phyloP scores from a whole-genome alignment of 2,113 vertebrate genomes.

The Ciconia maguari region DNA sequence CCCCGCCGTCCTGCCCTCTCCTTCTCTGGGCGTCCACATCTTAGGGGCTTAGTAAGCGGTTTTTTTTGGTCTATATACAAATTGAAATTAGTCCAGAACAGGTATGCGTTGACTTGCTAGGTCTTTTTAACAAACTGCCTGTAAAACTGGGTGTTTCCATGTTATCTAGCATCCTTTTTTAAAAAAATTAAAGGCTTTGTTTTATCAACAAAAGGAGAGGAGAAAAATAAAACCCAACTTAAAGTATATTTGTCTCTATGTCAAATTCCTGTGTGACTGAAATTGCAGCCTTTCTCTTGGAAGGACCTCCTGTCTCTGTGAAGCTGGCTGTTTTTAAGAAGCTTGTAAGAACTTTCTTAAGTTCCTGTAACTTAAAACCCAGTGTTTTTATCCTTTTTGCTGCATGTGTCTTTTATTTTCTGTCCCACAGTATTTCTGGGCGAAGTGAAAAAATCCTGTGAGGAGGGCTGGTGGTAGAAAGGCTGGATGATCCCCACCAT shows the following conservation, averaged over 20 bases:
- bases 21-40: rapidly evolving
- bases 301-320: too few species aligned
- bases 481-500: background rate
- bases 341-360: background rate
- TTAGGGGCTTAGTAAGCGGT: rapidly evolving
- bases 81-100: background rate
- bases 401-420: background rate
- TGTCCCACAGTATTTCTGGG: background rate
- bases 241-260: background rate
- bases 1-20: too few species aligned
- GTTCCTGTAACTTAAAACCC: background rate
- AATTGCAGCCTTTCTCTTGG: background rate
- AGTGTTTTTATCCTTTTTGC: background rate
- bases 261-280: background rate
- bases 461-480: background rate
- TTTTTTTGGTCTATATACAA: too few species aligned
- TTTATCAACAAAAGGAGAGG: background rate
- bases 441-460: background rate
- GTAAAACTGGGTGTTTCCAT: background rate
- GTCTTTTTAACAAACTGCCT: background rate
- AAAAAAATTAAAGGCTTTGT: background rate
- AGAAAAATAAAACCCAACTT: background rate
- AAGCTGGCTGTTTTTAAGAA: background rate
- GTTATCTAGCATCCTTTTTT: background rate
- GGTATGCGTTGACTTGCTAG: rapidly evolving